Percentiles rank a stretch among this genome's conserved stretches.
phyloP scores from a whole-genome alignment of 37 sponge, comb jelly and placozoan species.

The Bolinopsis microptera region DNA sequence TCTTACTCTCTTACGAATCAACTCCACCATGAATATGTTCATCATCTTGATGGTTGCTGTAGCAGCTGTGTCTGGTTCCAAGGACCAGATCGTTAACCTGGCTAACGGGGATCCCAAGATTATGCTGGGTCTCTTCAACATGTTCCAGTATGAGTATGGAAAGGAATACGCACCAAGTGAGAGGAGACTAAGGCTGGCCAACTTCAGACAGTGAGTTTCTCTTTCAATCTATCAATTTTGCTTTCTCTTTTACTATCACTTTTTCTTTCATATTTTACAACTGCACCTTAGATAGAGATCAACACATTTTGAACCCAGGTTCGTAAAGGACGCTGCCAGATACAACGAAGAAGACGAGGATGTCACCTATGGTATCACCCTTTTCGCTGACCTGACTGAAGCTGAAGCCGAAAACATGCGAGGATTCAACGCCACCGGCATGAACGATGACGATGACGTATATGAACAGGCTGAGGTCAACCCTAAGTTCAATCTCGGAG shows the following conservation, averaged over 20 bases:
- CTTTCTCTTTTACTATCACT: not conserved
- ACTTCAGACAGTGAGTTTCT: not conserved
- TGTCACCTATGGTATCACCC: conserved; percentile 22
- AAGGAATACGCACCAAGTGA: not conserved
- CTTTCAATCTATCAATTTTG: too few relatives aligned
- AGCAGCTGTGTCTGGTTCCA: not conserved
- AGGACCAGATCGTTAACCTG: conserved; percentile 37
- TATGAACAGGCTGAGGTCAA: not conserved
- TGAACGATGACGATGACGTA: not conserved
- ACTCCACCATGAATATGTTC: not conserved
- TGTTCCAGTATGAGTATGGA: not conserved
- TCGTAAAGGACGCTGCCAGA: not conserved
- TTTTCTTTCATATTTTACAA: not conserved
- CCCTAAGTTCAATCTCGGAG: not conserved
- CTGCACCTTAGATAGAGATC: not conserved
- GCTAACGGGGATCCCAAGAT: not conserved
- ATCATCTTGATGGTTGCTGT: not conserved
- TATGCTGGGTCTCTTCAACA: conserved; percentile 14
- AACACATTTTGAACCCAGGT: not conserved
- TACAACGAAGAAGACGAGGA: conserved; percentile 4
- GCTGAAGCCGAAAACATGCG: not conserved
- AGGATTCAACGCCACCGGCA: not conserved
- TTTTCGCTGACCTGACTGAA: conserved; percentile 31
- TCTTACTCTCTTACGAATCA: not conserved
- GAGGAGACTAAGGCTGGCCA: not conserved